These are phyloP conservation scores for Thalpophila matura DNA, from an alignment of 2,888 invertebrate genomes.

Conservation along the genomic window DNA sequence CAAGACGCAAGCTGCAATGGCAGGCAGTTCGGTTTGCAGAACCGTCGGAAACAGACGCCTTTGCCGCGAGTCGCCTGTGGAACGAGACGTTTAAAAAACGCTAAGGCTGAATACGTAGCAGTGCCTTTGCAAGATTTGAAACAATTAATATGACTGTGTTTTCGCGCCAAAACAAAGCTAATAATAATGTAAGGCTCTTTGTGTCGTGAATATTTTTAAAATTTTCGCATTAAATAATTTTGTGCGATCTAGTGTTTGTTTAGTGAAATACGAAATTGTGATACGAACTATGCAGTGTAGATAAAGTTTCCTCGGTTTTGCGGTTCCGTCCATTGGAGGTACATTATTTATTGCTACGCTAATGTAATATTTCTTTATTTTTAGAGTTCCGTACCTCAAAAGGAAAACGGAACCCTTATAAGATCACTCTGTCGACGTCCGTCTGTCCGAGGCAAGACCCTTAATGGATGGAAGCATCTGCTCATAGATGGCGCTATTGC, in stretches of 20 bases:
- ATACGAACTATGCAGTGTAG: slow-evolving; percentile 78
- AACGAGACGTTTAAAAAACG: slow-evolving; percentile 67
- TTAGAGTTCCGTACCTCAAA: too few species aligned
- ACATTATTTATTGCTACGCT: slow-evolving; percentile 70
- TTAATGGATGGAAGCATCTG: too few species aligned
- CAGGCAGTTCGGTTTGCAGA: slow-evolving; percentile 78
- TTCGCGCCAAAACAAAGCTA: slow-evolving; percentile 43
- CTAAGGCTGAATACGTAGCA: slow-evolving; percentile 36
- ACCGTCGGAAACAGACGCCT: slow-evolving; percentile 75
- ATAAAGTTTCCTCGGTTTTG: slow-evolving; percentile 83
- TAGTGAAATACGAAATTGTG: slow-evolving; percentile 76
- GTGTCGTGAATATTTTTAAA: slow-evolving; percentile 43
- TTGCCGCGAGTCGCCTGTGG: slow-evolving; percentile 59
- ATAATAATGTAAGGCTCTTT: slow-evolving; percentile 37
- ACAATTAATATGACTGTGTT: slow-evolving; percentile 35
- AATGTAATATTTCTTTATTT: slow-evolving; percentile 24
- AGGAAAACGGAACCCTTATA: too few species aligned
- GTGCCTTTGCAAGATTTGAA: slow-evolving; percentile 41
- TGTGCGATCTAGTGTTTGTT: slow-evolving; percentile 79
- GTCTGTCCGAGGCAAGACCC: too few species aligned
- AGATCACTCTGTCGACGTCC: too few species aligned
- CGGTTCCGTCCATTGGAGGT: slow-evolving; percentile 76
- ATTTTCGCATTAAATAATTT: slow-evolving; percentile 63
- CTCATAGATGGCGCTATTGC: too few species aligned
- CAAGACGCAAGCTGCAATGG: slow-evolving; percentile 50